Evolutionary conservation across 2,888 invertebrate genomes (phyloP).

Genomic region (Polydrusus cervinus): DNA sequence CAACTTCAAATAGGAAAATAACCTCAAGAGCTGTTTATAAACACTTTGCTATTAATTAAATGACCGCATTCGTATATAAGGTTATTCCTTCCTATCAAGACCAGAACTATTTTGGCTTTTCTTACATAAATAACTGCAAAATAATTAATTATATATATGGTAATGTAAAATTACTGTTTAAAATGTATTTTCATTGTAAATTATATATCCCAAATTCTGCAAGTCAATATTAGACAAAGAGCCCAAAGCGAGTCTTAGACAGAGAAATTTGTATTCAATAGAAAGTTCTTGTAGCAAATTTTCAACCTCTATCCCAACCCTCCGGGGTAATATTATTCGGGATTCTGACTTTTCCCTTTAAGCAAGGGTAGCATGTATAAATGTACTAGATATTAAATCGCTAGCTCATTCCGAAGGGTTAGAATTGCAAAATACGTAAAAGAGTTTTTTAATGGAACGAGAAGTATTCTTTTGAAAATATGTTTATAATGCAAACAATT

Average conservation of each 20-base stretch:
- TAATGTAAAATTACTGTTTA: not conserved
- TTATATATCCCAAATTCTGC: not conserved
- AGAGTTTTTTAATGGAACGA: not conserved
- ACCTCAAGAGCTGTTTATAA: too few species aligned
- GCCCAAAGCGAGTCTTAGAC: constrained; percentile 22
- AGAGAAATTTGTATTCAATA: constrained; percentile 42
- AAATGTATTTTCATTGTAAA: not conserved
- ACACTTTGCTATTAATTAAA: too few species aligned
- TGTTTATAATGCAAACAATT: not conserved
- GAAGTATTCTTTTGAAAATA: not conserved
- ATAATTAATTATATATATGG: not conserved
- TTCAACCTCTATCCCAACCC: constrained; percentile 40
- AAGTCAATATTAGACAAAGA: constrained; percentile 13
- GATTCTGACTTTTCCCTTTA: constrained; percentile 35
- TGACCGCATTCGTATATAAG: too few species aligned
- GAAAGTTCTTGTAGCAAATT: constrained; percentile 41
- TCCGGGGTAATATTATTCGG: constrained; percentile 36
- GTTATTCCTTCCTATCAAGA: too few species aligned
- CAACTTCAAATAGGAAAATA: too few species aligned
- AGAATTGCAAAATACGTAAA: constrained; percentile 13
- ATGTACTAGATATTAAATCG: constrained; percentile 38
- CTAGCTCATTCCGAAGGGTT: constrained; percentile 19
- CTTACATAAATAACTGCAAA: too few species aligned
- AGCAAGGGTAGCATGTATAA: constrained; percentile 39
- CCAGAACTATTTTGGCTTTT: too few species aligned